These are phyloP conservation scores for Rhinopomastus cyanomelas DNA, from an alignment of 2,113 vertebrate species.

Conservation along the genomic window DNA sequence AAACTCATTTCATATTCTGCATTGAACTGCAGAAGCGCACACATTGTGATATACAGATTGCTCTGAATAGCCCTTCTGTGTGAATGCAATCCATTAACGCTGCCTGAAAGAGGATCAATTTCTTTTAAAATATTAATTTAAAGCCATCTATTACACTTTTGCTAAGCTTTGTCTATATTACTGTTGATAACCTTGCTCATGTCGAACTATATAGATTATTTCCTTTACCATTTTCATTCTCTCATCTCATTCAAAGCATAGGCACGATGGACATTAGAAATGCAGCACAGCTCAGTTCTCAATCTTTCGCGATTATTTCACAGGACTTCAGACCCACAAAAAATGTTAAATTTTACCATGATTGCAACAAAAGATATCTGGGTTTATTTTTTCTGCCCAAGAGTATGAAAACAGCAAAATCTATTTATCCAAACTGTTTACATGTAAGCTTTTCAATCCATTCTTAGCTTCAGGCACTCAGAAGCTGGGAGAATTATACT, in stretches of 20 bases:
- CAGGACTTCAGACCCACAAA: background rate
- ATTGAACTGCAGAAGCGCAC: background rate
- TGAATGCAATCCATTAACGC: constrained; percentile 22
- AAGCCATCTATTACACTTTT: constrained; percentile 14
- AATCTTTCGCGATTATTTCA: background rate
- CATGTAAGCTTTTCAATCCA: background rate
- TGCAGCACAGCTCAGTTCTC: background rate
- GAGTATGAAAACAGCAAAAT: background rate
- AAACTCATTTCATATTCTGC: background rate
- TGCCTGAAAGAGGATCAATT: background rate
- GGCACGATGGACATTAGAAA: background rate
- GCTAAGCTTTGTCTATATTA: constrained; percentile 11
- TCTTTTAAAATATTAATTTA: constrained; percentile 33
- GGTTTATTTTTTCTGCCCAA: background rate
- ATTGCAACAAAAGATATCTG: background rate
- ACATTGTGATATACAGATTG: background rate
- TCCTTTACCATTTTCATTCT: background rate
- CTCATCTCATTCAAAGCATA: background rate
- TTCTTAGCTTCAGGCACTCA: background rate
- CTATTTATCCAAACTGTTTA: background rate
- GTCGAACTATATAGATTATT: background rate
- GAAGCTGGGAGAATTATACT: background rate
- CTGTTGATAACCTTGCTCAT: background rate
- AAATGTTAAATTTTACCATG: background rate
- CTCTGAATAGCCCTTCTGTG: background rate